Evolutionary conservation across 2,797 vertebrate genomes (phyloP), one percentile per base, ranked within the genome.

Genomic region (Acanthurus leucopareius): DNA sequence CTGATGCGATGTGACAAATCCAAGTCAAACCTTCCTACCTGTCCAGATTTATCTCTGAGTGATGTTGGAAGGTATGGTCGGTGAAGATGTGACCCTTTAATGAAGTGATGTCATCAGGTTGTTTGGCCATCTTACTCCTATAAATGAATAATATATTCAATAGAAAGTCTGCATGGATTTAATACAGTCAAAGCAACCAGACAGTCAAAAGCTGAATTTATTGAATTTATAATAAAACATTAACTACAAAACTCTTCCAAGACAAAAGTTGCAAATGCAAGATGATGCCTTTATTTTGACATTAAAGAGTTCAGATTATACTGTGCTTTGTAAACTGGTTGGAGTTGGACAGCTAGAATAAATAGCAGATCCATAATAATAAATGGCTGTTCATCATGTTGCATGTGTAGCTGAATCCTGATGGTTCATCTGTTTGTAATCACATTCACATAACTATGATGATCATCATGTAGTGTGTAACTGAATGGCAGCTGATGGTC

Each of bases 21-120:
- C n/a, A 68, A 44, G 35, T 53, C 5, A 38, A 62, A 57, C 11
- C 8, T 4, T 62, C 85, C 20, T 76, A 92, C 93, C 92, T 91
- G 64, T 90, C 83, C 6, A 5, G 16, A 63, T 69, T 83, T 40
- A 86, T 80, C n/a, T 86, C 88, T 45, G 82, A 65, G 44, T 69
- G 44, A 48, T 76, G 84, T 35, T 82, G 83, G 3, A 75, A 54
- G 20, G 52, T 8, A 8, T 4, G 38, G 4, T 8, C 38, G 8
- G 38, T 38, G 38, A 38, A 38, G 38, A 8, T 44, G 0, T 71
- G 75, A 47, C 62, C 70, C 76, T 53, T 20, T 3, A 56, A 42
- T 16, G 22, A n/a, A 20, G 63, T 19, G 45, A 71, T 1, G 64
- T 73, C 86, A 58, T 80, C 86, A 19, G 19, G 44, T 0, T 73